Base-by-base conservation (phyloP, 2,113 vertebrate species). In the Asarcornis scutulata region DNA sequence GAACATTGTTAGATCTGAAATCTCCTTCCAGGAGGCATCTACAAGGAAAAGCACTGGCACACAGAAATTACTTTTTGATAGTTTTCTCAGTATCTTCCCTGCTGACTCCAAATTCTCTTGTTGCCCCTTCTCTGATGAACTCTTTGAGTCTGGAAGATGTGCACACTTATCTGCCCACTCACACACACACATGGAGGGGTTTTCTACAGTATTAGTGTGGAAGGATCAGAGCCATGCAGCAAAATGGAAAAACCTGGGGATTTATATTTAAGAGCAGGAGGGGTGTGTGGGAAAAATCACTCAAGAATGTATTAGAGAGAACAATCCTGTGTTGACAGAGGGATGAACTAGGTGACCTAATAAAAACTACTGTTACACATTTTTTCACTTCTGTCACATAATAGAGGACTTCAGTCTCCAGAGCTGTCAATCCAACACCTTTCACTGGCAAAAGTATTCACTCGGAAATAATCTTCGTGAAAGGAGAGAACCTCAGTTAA, bases 341-440 rank as follows among this genome's bases (percentile, higher is more conserved):
- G 58, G 73, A 95, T 96, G 90, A 96, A 95, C 92, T 88, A 62
- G 48, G 84, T 93, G 94, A 97, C 93, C 95, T 93, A 96, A 96
- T 96, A 96, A 95, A 97, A 97, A 95, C 78, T 84, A 83, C 91
- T 91, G 73, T 87, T 91, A 93, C 56, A 91, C 60, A 74, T 78
- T 95, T 95, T 95, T 89, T 95, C 87, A 80, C 44, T 91, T 96
- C 92, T 96, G 66, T 93, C 95, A 95, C 83, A 83, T 89, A 96
- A 81, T 55, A 93, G 89, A 94, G 36, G 77, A 89, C 86, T 97
- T 95, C 91, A 73, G 86, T 95, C 84, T 96, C 77, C 93, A 96
- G 71, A 87, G 71, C 93, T 96, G 96, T 97, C 97, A 97, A 75
- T 97, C 93, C 71, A 90, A 88, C 74, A 88, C 63, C 64, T 95